A percentile compares a stretch with the other conserved stretches of the same genome.
phyloP scores from a whole-genome alignment of 2,888 invertebrate genomes.

The Lasioglossum zephyrum region DNA sequence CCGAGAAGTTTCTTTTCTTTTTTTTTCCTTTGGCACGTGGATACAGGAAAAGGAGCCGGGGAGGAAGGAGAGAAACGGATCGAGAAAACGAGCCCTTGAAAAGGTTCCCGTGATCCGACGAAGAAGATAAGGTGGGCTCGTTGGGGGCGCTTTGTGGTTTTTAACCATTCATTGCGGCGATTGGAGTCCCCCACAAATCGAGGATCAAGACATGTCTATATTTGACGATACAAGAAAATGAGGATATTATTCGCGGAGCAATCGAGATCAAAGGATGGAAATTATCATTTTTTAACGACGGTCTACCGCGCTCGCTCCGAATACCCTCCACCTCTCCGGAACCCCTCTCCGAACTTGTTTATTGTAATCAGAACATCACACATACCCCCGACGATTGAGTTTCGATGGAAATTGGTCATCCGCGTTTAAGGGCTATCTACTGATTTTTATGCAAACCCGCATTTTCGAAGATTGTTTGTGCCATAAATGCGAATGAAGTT shows the following conservation, averaged over 20 bases:
- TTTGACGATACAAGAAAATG: slow-evolving; percentile 46
- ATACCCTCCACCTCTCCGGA: neutral
- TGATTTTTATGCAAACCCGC: neutral
- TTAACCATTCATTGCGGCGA: slow-evolving; percentile 65
- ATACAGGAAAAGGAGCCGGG: neutral
- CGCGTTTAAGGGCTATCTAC: neutral
- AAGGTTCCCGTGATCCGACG: slow-evolving; percentile 56
- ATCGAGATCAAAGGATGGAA: slow-evolving; percentile 61
- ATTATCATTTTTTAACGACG: slow-evolving; percentile 34
- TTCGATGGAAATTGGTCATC: neutral
- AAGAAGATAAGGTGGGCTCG: slow-evolving; percentile 60
- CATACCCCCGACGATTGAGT: neutral
- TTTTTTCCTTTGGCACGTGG: slow-evolving; percentile 33
- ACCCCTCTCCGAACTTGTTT: neutral
- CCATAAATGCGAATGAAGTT: neutral
- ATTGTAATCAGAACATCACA: neutral
- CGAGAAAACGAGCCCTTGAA: slow-evolving; percentile 63
- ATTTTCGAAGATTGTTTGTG: neutral
- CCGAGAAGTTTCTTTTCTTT: slow-evolving; percentile 10
- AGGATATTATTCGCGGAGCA: slow-evolving; percentile 52
- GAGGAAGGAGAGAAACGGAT: slow-evolving; percentile 45
- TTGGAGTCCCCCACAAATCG: slow-evolving; percentile 53
- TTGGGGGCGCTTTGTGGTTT: slow-evolving; percentile 68
- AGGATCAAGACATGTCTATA: slow-evolving; percentile 39
- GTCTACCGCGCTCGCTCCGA: neutral